These are phyloP conservation scores for Bradypodion pumilum DNA, from an alignment of 2,797 vertebrate genomes.

Conservation along the genomic window DNA sequence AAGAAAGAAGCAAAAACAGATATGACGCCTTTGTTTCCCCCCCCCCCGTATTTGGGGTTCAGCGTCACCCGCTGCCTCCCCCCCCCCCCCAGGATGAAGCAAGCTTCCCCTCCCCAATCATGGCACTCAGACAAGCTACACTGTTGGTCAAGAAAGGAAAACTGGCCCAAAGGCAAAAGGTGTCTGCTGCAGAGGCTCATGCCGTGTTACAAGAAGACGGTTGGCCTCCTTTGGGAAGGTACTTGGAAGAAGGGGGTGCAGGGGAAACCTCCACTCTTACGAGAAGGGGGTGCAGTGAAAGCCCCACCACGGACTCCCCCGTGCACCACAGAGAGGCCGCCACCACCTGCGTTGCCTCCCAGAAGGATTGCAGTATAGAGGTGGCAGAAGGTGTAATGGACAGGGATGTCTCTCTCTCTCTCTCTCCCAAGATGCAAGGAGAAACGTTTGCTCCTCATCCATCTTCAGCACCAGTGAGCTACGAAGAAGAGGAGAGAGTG, in stretches of 20 bases:
- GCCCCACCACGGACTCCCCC: too few relatives aligned
- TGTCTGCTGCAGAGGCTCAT: too few relatives aligned
- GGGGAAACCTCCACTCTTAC: too few relatives aligned
- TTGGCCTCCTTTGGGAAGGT: neutral
- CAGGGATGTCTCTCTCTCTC: neutral
- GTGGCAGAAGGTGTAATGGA: neutral
- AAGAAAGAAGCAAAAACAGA: slow-evolving; percentile 41
- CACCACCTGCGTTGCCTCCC: too few relatives aligned
- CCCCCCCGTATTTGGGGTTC: slow-evolving; percentile 8
- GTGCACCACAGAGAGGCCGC: too few relatives aligned
- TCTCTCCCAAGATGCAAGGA: neutral
- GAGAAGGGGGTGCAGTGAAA: too few relatives aligned
- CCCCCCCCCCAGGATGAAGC: neutral
- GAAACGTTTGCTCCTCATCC: neutral
- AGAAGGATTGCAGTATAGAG: neutral
- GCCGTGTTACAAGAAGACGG: too few relatives aligned
- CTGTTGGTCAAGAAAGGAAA: too few relatives aligned
- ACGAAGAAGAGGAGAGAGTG: too few relatives aligned
- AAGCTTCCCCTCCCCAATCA: neutral
- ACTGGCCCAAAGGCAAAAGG: too few relatives aligned
- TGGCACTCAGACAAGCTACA: too few relatives aligned
- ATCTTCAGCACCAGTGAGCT: neutral
- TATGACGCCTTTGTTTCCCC: neutral
- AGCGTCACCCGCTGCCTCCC: slow-evolving; percentile 6
- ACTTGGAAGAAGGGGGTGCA: too few relatives aligned